Percentiles rank a stretch among this genome's conserved stretches.
These are phyloP conservation scores for Premnoplex brunnescens DNA, from an alignment of 2,797 vertebrate species.

Conservation along the genomic window DNA sequence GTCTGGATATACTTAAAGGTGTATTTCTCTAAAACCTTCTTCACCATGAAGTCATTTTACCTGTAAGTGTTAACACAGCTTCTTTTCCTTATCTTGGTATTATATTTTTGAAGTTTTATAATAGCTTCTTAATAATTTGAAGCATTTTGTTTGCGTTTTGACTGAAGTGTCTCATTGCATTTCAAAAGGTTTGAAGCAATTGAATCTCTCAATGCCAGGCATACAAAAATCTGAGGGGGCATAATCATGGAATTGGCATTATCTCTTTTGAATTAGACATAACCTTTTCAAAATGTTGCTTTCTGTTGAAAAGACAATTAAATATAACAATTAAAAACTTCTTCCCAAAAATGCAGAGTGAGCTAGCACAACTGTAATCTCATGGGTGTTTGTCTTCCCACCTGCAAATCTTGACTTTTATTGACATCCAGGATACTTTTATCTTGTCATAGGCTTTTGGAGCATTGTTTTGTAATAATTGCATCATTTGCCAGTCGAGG, in stretches of 20 bases:
- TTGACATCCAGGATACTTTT: not conserved
- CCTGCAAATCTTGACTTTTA: slow-evolving; percentile 6
- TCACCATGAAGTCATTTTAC: not conserved
- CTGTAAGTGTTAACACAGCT: slow-evolving; percentile 51
- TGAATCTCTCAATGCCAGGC: not conserved
- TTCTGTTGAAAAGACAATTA: not conserved
- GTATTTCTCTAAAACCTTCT: not conserved
- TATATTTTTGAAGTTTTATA: not conserved
- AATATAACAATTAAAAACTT: not conserved
- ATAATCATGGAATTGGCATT: not conserved
- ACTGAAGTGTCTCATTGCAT: not conserved
- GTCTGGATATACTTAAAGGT: not conserved
- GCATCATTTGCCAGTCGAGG: rapidly evolving
- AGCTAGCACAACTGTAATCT: not conserved
- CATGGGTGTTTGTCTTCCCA: not conserved
- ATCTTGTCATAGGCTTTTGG: not conserved
- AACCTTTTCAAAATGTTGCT: not conserved
- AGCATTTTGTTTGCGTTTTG: not conserved
- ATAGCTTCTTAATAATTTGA: not conserved
- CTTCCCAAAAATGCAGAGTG: not conserved
- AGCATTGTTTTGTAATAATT: not conserved
- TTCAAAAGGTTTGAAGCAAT: not conserved
- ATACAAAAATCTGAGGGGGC: not conserved
- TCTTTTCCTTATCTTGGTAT: not conserved
- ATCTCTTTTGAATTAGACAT: not conserved